A percentile compares a stretch with the other conserved stretches of the same genome.
These are phyloP conservation scores for Phthorimaea operculella DNA, from an alignment of 1,140 invertebrate genomes.

Conservation along the genomic window DNA sequence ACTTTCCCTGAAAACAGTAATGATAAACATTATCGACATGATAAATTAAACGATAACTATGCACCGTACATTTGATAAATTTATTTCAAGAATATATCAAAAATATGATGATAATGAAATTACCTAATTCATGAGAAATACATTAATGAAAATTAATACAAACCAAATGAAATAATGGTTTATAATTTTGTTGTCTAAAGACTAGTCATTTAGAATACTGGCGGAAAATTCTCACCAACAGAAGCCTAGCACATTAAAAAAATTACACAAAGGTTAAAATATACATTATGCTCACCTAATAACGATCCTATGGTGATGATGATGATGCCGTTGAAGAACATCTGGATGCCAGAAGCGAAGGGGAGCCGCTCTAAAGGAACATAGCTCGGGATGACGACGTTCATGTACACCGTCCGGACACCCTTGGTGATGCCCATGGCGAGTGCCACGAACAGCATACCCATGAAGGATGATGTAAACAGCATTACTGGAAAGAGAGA, in stretches of 20 bases:
- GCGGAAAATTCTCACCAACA: too few relatives aligned
- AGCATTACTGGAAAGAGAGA: conserved; percentile 58
- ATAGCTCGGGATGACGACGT: conserved; percentile 75
- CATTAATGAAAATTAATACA: too few relatives aligned
- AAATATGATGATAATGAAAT: too few relatives aligned
- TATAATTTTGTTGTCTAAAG: too few relatives aligned
- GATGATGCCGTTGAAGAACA: conserved; percentile 72
- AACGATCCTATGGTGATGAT: conserved; percentile 71
- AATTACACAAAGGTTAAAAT: too few relatives aligned
- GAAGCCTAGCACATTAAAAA: too few relatives aligned
- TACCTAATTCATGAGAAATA: too few relatives aligned
- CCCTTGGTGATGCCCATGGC: conserved; percentile 76
- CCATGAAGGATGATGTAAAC: conserved; percentile 52
- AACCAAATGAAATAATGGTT: too few relatives aligned
- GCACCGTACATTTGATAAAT: too few relatives aligned
- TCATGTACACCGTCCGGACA: conserved; percentile 75
- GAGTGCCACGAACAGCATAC: conserved; percentile 56
- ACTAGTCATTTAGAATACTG: too few relatives aligned
- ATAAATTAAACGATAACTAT: too few relatives aligned
- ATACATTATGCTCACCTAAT: conserved; percentile 62
- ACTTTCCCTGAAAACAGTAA: conserved; percentile 51
- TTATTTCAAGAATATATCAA: too few relatives aligned
- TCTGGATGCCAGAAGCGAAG: conserved; percentile 74
- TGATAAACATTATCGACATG: neutral
- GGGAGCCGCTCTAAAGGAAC: conserved; percentile 72